These are phyloP conservation scores for Pterophyllum scalare DNA, from an alignment of 2,113 vertebrate genomes.

Conservation along the genomic window DNA sequence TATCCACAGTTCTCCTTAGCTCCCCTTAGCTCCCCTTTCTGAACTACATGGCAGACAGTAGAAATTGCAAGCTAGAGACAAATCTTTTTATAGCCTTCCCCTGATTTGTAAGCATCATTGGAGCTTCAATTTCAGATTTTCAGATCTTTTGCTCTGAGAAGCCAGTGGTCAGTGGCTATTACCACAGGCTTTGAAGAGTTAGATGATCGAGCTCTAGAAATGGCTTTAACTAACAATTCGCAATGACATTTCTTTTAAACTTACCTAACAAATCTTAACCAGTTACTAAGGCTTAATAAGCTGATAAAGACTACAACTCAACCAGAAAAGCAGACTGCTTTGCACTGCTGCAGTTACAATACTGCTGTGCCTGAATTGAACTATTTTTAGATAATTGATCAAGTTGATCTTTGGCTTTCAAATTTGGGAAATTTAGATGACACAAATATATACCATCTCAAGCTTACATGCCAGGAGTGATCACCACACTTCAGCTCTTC, in stretches of 20 bases:
- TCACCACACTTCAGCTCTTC: too few species aligned
- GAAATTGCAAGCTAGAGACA: background rate
- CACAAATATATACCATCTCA: too few species aligned
- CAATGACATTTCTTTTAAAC: background rate
- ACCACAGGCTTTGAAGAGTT: background rate
- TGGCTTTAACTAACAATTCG: background rate
- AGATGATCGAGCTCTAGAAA: background rate
- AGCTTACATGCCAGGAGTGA: too few species aligned
- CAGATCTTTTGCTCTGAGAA: background rate
- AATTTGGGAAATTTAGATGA: too few species aligned
- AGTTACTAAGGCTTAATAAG: background rate
- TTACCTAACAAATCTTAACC: background rate
- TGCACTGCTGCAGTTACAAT: background rate
- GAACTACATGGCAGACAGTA: background rate
- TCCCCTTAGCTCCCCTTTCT: background rate
- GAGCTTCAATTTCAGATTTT: background rate
- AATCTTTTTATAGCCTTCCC: background rate
- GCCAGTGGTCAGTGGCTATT: background rate
- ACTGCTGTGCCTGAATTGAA: too few species aligned
- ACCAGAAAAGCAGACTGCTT: background rate
- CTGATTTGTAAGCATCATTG: background rate
- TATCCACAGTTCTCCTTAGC: background rate
- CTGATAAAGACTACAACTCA: too few species aligned
- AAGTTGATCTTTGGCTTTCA: too few species aligned
- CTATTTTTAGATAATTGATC: too few species aligned